These are phyloP conservation scores for Yponomeuta sedellus DNA, from an alignment of 2,888 invertebrate genomes.

Conservation along the genomic window DNA sequence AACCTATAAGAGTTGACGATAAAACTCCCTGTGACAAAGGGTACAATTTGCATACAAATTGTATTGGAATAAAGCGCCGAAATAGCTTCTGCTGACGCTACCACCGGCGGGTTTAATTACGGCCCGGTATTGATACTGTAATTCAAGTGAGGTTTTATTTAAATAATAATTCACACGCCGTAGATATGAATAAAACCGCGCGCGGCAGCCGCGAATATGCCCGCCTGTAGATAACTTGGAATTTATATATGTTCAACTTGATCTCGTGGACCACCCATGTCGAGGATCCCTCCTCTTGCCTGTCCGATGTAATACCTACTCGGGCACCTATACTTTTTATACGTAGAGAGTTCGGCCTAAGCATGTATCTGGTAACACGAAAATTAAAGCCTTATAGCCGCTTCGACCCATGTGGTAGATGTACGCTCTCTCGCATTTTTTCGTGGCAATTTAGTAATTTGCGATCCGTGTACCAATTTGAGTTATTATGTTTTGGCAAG, in stretches of 20 bases:
- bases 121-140: constrained; percentile 44
- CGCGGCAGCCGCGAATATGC: constrained; percentile 37
- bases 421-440: constrained; percentile 22
- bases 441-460: constrained; percentile 66
- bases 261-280: constrained; percentile 69
- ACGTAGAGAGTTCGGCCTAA: constrained; percentile 6
- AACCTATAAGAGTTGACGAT: not conserved
- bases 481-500: constrained; percentile 50
- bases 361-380: constrained; percentile 16
- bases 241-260: constrained; percentile 52
- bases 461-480: constrained; percentile 64
- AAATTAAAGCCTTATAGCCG: not conserved
- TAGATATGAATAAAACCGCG: constrained; percentile 39
- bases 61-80: not conserved
- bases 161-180: constrained; percentile 48
- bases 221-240: constrained; percentile 40
- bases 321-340: constrained; percentile 12
- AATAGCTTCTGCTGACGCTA: constrained; percentile 25
- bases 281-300: constrained; percentile 45
- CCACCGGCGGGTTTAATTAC: constrained; percentile 47
- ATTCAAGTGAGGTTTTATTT: constrained; percentile 56
- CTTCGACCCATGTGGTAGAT: constrained; percentile 10
- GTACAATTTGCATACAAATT: constrained; percentile 11
- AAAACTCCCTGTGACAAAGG: not conserved
- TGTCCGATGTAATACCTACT: constrained; percentile 29